A percentile compares a stretch with the other conserved stretches of the same genome.
These are phyloP conservation scores for Sus scrofa DNA, from an alignment of 2,113 vertebrate species.

Conservation along the genomic window T2T-Sscrofa CM000815.6:110607501-110608000, in stretches of 20 bases:
- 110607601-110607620: not conserved
- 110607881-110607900: not conserved
- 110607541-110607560: not conserved
- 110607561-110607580: not conserved
- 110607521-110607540: not conserved
- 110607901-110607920: not conserved
- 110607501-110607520: rapidly evolving
- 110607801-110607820: not conserved
- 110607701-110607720: not conserved
- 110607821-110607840: too few species aligned
- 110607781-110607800: rapidly evolving
- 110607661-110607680: not conserved
- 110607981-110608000: not conserved
- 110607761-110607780: rapidly evolving
- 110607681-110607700: too few species aligned
- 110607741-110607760: not conserved
- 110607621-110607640: not conserved
- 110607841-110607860: not conserved
- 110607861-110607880: too few species aligned
- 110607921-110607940: too few species aligned
- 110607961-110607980: rapidly evolving
- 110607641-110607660: not conserved
- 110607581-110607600: not conserved
- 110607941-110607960: not conserved
- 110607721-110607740: not conserved